Evolutionary conservation across 2,888 invertebrate genomes (phyloP), one percentile per base, ranked within the genome.

Genomic region (Helicoverpa assulta): DNA sequence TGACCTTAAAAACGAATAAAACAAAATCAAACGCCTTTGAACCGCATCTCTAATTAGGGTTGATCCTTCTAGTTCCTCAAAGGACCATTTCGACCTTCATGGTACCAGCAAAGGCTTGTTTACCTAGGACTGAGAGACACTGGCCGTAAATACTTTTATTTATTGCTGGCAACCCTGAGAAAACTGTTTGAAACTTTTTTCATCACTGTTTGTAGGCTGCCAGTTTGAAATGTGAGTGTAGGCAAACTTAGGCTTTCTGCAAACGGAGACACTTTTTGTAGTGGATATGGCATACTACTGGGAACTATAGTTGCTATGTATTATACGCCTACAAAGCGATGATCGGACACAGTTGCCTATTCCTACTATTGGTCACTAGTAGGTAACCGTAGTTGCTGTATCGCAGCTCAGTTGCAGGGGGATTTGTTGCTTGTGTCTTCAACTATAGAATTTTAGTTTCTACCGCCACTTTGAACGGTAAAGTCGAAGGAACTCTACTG

Each of bases 11-110:
- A 68, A 50, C 65, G 18, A 56, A 67, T 58, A 63, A 71, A 67
- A 67, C 47, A 61, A 59, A 64, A 76, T 70, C 60, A 67, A 73
- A 67, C 58, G 55, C 33, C 59, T 47, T 55, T 65, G 70, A 56
- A 43, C 72, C 61, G 70, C 68, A 66, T 73, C 59, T 57, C 21
- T 78, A 77, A 81, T 82, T 73, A 77, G 73, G 67, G 78, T 62
- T 64, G 80, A 73, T 77, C 82, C 69, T 62, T 60, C 53, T 21
- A 56, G 60, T 73, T 73, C 14, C 12, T 62, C 18, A 55, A 69
- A 63, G 51, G 50, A 26, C 37, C 40, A 55, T 6, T n/a, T 51
- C 70, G 29, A 58, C 73, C 73, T 57, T 52, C 67, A 70, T 26
- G 59, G 50, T 74, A 67, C 70, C 63, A 65, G 54, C 43, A 19